Conservation (phyloP, 2,888 invertebrate species). For the Bhutanitis thaidina region DNA sequence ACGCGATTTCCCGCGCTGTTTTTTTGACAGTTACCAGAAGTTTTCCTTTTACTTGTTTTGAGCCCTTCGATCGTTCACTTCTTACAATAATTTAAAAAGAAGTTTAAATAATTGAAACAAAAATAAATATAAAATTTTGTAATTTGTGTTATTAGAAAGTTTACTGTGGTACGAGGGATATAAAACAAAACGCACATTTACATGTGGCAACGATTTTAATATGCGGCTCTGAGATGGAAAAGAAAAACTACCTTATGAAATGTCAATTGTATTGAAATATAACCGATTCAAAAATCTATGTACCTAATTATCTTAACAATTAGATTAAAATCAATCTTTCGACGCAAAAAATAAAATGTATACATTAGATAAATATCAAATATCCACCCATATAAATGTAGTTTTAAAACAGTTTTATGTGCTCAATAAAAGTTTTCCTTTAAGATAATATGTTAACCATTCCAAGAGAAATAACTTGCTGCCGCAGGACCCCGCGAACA, state of each 20-base stretch:
- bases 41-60: neutral
- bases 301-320: slow-evolving; percentile 1
- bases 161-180: neutral
- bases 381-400: slow-evolving; percentile 2
- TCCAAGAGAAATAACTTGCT: slow-evolving; percentile 10
- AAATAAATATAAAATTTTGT: neutral
- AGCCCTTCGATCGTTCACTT: slow-evolving; percentile 4
- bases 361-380: slow-evolving; percentile 11
- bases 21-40: neutral
- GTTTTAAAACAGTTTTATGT: slow-evolving; percentile 3
- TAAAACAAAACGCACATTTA: slow-evolving; percentile 11
- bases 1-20: neutral
- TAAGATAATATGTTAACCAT: slow-evolving; percentile 10
- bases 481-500: neutral
- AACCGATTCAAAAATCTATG: slow-evolving; percentile 2
- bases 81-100: neutral
- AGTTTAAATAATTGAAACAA: too few relatives aligned
- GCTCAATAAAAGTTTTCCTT: slow-evolving; percentile 17
- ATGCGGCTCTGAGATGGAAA: slow-evolving; percentile 2
- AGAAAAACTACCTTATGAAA: slow-evolving; percentile 15
- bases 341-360: neutral
- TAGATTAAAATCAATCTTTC: neutral
- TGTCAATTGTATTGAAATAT: slow-evolving; percentile 19
- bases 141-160: neutral
- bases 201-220: slow-evolving; percentile 3